Evolutionary conservation across 2,888 invertebrate genomes (phyloP).

Genomic region (Yponomeuta cagnagella): DNA sequence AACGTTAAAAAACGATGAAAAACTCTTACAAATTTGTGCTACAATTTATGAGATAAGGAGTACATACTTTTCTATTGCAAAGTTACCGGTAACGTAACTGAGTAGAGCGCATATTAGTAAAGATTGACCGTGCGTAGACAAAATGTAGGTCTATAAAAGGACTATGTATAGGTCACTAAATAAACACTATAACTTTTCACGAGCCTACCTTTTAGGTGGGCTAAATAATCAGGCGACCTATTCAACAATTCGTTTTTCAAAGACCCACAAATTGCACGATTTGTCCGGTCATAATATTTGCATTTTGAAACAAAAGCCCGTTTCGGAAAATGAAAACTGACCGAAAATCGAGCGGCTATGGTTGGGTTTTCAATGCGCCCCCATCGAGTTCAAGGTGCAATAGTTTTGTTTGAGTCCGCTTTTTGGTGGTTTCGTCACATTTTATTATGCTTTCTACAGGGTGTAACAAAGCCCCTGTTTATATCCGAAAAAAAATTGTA

Average conservation of each 20-base stretch:
- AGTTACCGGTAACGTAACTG: too few relatives aligned
- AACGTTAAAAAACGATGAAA: too few relatives aligned
- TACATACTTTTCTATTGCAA: too few relatives aligned
- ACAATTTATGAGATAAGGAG: too few relatives aligned
- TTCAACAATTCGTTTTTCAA: background rate
- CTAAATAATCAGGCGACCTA: background rate
- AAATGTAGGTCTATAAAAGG: too few relatives aligned
- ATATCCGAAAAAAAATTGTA: too few relatives aligned
- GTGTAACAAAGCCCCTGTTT: too few relatives aligned
- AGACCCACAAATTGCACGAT: background rate
- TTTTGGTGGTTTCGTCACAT: background rate
- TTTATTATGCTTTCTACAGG: background rate
- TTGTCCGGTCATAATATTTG: background rate
- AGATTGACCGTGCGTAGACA: too few relatives aligned
- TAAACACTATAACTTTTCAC: too few relatives aligned
- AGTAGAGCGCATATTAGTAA: too few relatives aligned
- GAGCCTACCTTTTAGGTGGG: background rate
- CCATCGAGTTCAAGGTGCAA: background rate
- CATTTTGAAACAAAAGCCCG: background rate
- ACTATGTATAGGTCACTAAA: too few relatives aligned
- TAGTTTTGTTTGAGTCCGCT: background rate
- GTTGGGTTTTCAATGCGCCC: background rate
- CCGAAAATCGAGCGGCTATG: background rate
- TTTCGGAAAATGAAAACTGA: background rate
- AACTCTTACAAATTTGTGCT: too few relatives aligned